Evolutionary conservation across 2,888 invertebrate genomes (phyloP).

Genomic region (Doris montereyensis): DNA sequence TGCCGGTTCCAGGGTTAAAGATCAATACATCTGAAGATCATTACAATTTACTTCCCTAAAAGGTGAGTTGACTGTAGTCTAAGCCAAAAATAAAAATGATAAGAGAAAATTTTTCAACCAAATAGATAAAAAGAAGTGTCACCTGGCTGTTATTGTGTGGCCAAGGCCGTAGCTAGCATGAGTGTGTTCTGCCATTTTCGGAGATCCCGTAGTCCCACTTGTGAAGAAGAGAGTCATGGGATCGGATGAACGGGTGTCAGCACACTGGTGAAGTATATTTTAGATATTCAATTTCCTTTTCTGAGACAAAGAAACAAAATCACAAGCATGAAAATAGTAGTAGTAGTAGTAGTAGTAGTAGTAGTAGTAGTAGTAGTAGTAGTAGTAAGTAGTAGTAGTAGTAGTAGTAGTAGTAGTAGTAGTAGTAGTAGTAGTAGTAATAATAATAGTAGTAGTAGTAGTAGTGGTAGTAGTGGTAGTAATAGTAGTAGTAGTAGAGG

Average conservation of each 20-base stretch:
- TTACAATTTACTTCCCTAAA: no score
- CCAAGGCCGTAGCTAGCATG: slow-evolving; percentile 74
- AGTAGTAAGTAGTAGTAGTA: slow-evolving; percentile 20
- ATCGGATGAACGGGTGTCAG: slow-evolving; percentile 67
- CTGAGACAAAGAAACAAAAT: no score
- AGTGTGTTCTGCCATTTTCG: slow-evolving; percentile 74
- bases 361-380: slow-evolving; percentile 16
- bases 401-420: slow-evolving; percentile 20
- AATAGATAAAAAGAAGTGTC: neutral
- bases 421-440: slow-evolving; percentile 14
- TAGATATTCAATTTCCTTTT: no score
- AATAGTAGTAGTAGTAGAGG: no score
- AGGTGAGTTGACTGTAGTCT: no score
- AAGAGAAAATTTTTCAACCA: no score
- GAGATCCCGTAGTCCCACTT: slow-evolving; percentile 74
- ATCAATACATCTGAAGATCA: no score
- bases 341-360: slow-evolving; percentile 4
- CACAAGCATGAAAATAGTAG: neutral
- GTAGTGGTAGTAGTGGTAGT: no score
- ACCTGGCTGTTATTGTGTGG: slow-evolving; percentile 69
- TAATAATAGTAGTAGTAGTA: neutral
- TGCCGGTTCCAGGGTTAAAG: no score
- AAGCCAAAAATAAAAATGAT: no score
- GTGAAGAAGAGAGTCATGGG: slow-evolving; percentile 74
- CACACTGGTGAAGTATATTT: no score